Evolutionary conservation across 1,140 invertebrate species (phyloP), one percentile per base, ranked within the genome.

Genomic region (Portunus trituberculatus): DNA sequence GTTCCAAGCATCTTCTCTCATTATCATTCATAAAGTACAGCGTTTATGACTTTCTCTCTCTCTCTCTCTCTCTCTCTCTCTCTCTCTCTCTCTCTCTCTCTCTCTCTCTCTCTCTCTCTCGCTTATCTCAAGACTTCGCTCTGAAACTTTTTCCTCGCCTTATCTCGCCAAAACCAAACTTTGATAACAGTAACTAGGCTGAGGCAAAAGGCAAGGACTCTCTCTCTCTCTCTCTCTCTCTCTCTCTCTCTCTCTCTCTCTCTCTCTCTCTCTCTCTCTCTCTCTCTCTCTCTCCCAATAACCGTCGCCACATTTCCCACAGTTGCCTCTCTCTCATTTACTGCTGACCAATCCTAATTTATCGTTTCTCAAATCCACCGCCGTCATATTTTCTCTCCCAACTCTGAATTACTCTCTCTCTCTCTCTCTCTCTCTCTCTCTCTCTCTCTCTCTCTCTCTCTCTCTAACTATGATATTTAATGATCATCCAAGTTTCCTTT

Each of bases 361-460:
- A 31, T 12, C n/a, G 12, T 12, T 28, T 14, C 84, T 31, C 84
- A 86, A 86, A 86, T 39, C 12, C 32, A 86, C n/a, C 28, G n/a
- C 12, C 32, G 12, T 39, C 28, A 14, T 86, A 39, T 31, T 39
- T 86, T 28, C 28, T 29, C n/a, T 12, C n/a, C 1, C n/a, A 16
- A 16, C 84, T 28, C n/a, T 6, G 28, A 31, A 29, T 83, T 29
- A n/a, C 76, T 83, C 76, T 83, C 76, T 29, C 87, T 88, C 87
- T 29, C 87, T 88, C 87, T 29, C 87, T 29, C 87, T 88, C 87
- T 88, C 87, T 88, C 87, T 88, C 87, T 88, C 32, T 29, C 32
- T 88, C 87, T 29, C 87, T 29, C 87, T 29, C 87, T 88, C 87
- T 88, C 87, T 88, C 87, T 88, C 87, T 29, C 87, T 88, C 87